These are phyloP conservation scores for Epinephelus malabaricus DNA, from an alignment of 2,797 vertebrate species.

Conservation along the genomic window DNA sequence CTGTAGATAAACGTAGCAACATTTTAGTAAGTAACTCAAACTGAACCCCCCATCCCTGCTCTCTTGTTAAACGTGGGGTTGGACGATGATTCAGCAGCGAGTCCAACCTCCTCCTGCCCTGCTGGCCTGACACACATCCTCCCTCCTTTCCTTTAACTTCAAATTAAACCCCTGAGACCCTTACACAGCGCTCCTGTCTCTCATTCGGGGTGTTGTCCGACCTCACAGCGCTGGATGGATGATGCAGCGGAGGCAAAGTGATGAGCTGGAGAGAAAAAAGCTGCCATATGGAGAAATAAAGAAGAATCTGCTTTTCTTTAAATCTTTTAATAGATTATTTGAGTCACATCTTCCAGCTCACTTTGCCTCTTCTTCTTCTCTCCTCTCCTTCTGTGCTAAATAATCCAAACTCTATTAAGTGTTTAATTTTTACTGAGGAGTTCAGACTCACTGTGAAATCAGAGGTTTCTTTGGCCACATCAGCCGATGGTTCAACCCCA, in stretches of 20 bases:
- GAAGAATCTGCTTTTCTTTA: not conserved
- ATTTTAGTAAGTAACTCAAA: not conserved
- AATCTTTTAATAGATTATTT: not conserved
- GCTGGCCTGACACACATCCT: not conserved
- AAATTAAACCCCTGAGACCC: constrained; percentile 16
- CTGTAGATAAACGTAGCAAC: not conserved
- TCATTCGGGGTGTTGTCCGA: not conserved
- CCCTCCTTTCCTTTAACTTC: not conserved
- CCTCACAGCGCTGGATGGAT: constrained; percentile 17
- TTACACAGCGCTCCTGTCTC: constrained; percentile 29
- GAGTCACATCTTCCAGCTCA: not conserved
- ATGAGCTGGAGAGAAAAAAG: constrained; percentile 34
- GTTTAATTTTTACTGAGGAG: not conserved
- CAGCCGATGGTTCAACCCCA: constrained; percentile 57
- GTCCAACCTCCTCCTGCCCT: not conserved
- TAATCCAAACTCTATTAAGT: constrained; percentile 3
- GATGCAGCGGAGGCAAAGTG: constrained; percentile 38
- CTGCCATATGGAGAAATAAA: constrained; percentile 12
- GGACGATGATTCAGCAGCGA: not conserved
- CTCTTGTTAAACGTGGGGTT: not conserved
- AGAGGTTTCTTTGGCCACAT: constrained; percentile 8
- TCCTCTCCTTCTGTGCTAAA: not conserved
- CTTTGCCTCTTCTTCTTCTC: not conserved
- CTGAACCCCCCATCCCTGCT: not conserved
- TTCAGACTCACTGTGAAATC: not conserved